Conservation (phyloP, 2,888 invertebrate species). For the Eupithecia pulchellata region DNA sequence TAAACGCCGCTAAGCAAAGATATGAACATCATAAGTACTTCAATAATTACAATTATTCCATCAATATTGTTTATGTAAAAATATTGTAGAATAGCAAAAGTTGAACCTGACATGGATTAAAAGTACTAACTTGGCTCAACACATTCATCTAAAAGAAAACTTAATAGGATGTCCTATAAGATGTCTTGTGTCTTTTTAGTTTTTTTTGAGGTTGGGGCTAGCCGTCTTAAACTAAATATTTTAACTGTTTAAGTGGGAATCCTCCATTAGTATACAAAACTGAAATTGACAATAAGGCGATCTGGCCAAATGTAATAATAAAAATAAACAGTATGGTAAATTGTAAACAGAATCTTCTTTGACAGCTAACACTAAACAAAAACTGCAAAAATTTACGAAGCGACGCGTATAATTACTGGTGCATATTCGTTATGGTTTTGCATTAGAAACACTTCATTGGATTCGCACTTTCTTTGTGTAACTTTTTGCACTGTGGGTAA, state of each 20-base stretch:
- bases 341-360: not conserved
- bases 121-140: not conserved
- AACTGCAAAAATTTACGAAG: not conserved
- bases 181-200: too few relatives aligned
- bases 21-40: not conserved
- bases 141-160: not conserved
- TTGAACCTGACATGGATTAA: not conserved
- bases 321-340: not conserved
- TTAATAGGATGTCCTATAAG: not conserved
- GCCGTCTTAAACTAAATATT: not conserved
- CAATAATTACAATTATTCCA: not conserved
- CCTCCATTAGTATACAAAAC: not conserved
- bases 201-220: not conserved
- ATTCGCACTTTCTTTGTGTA: constrained; percentile 54
- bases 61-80: not conserved
- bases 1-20: constrained; percentile 23
- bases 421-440: constrained; percentile 48
- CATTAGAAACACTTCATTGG: constrained; percentile 61
- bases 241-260: not conserved
- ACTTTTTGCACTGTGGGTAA: constrained; percentile 53
- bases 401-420: constrained; percentile 14
- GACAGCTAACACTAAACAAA: not conserved
- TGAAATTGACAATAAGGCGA: not conserved
- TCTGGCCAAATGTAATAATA: not conserved
- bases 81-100: not conserved